Conservation (phyloP, 37 sponge, comb jelly and placozoan genomes). For the Halisarca cf. caerulea region DNA sequence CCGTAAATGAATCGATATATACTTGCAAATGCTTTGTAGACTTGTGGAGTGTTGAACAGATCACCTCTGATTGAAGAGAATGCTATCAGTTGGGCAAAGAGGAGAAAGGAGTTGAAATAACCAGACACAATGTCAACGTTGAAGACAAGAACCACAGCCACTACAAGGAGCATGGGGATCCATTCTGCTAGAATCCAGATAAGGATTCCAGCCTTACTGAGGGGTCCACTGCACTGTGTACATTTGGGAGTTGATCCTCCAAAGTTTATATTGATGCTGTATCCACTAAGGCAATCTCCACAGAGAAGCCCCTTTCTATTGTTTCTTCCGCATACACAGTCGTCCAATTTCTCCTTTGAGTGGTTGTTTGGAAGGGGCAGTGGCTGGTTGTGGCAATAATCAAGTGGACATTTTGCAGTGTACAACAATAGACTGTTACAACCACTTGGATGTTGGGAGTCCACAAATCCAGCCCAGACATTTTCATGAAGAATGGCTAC, state of each 20-base stretch:
- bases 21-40: background rate
- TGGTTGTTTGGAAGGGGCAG: too few species aligned
- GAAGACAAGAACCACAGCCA: background rate
- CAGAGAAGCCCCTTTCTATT: background rate
- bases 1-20: constrained; percentile 5
- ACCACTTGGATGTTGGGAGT: too few species aligned
- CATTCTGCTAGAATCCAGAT: background rate
- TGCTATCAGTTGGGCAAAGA: too few species aligned
- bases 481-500: too few species aligned
- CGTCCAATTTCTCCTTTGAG: too few species aligned
- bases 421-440: too few species aligned
- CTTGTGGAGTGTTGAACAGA: background rate
- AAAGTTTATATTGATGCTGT: background rate
- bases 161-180: background rate
- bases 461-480: too few species aligned
- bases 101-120: background rate
- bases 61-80: background rate
- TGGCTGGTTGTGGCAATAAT: too few species aligned
- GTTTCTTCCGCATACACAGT: background rate
- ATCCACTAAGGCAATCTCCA: background rate
- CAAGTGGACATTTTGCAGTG: too few species aligned
- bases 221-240: background rate
- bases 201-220: background rate
- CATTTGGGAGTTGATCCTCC: background rate
- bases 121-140: background rate